phyloP scores from a whole-genome alignment of 2,888 invertebrate species.

The Amiota communis region DNA sequence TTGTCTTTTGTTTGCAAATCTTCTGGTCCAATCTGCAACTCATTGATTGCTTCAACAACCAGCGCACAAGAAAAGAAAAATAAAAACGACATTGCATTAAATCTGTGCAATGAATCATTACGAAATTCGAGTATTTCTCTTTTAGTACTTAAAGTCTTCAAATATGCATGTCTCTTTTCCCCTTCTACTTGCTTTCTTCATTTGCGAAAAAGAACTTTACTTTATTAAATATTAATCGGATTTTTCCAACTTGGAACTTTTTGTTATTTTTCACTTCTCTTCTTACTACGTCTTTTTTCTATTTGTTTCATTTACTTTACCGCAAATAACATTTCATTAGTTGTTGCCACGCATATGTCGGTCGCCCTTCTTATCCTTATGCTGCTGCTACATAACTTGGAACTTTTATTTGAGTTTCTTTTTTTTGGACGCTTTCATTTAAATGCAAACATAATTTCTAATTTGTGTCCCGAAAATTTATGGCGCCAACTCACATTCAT shows the following conservation, averaged over 20 bases:
- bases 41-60: not conserved
- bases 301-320: conserved; percentile 13
- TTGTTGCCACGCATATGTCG: not conserved
- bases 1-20: too few relatives aligned
- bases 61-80: too few relatives aligned
- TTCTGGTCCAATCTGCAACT: too few relatives aligned
- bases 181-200: too few relatives aligned
- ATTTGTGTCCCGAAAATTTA: conserved; percentile 71
- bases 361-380: not conserved
- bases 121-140: too few relatives aligned
- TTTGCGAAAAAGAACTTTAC: not conserved
- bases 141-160: too few relatives aligned
- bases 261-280: conserved; percentile 32
- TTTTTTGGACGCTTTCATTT: conserved; percentile 57
- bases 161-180: too few relatives aligned
- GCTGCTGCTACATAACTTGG: not conserved
- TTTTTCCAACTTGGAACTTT: conserved; percentile 38
- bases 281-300: not conserved
- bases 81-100: not conserved
- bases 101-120: not conserved
- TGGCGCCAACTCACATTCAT: conserved; percentile 46
- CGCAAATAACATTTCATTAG: conserved; percentile 30
- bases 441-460: conserved; percentile 73
- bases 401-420: not conserved
- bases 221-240: conserved; percentile 61